A percentile compares a stretch with the other conserved stretches of the same genome.
Evolutionary conservation across 2,797 vertebrate species (phyloP).

Genomic region (Rhabdomys pumilio): DNA sequence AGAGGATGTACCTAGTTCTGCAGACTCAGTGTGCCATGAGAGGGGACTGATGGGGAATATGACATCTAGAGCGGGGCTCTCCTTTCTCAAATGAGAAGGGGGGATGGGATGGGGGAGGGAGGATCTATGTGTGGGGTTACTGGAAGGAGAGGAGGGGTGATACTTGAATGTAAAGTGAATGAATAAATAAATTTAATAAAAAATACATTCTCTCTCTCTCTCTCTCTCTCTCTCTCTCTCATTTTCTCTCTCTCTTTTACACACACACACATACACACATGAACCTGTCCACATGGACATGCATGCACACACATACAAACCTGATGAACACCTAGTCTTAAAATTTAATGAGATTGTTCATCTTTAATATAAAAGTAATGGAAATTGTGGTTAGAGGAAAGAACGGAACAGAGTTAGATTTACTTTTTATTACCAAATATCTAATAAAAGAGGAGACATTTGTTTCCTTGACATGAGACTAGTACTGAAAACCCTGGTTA

Average conservation of each 20-base stretch:
- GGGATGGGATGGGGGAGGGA: not conserved
- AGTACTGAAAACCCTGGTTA: not conserved
- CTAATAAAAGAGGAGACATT: slow-evolving; percentile 11
- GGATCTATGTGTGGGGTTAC: not conserved
- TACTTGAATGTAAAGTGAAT: not conserved
- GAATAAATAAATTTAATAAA: not conserved
- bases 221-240: too few relatives aligned
- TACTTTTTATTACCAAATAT: slow-evolving; percentile 74
- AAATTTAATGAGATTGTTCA: slow-evolving; percentile 83
- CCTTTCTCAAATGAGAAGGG: not conserved
- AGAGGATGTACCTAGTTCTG: not conserved
- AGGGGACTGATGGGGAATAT: not conserved
- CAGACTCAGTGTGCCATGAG: not conserved
- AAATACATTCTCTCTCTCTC: not conserved
- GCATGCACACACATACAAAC: slow-evolving; percentile 40
- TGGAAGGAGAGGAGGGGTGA: not conserved
- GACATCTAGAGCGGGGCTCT: not conserved
- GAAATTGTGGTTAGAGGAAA: slow-evolving; percentile 84
- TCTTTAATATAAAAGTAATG: slow-evolving; percentile 86
- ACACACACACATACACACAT: not conserved
- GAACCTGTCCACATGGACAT: not conserved
- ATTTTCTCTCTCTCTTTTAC: too few relatives aligned
- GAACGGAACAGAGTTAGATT: slow-evolving; percentile 85
- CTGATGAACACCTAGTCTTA: slow-evolving; percentile 86
- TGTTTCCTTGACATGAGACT: not conserved